A percentile compares a stretch with the other conserved stretches of the same genome.
Evolutionary conservation across 2,113 vertebrate species (phyloP).

Genomic region (Halichoeres trimaculatus): DNA sequence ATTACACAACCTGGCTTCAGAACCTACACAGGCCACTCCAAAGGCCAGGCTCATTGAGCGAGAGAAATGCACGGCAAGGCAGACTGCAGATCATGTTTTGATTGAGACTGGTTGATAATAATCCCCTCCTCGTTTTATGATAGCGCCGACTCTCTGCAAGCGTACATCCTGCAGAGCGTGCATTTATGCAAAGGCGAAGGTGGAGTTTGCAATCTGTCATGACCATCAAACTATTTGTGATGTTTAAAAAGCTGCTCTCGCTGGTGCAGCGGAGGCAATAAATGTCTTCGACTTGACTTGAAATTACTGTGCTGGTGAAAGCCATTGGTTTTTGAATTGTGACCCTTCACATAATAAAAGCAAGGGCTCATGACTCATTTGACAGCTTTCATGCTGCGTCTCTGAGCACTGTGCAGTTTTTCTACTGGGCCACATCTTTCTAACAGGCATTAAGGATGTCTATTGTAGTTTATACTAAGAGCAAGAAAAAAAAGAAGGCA

Average conservation of each 20-base stretch:
- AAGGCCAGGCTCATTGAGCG: constrained; percentile 65
- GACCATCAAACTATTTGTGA: constrained; percentile 24
- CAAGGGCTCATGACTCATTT: not conserved
- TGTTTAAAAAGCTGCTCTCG: not conserved
- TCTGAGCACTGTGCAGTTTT: not conserved
- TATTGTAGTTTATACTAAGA: too few species aligned
- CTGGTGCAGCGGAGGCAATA: not conserved
- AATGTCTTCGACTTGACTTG: constrained; percentile 8
- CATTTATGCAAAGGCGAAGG: constrained; percentile 40
- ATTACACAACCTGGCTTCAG: constrained; percentile 79
- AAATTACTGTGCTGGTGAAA: not conserved
- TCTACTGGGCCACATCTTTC: not conserved
- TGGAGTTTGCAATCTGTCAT: constrained; percentile 26
- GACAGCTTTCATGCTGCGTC: not conserved
- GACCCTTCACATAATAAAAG: not conserved
- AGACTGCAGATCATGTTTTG: constrained; percentile 56
- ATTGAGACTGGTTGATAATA: constrained; percentile 38
- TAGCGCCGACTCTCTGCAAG: not conserved
- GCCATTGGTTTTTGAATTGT: not conserved
- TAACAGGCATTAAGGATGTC: not conserved
- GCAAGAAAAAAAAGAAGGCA: too few species aligned
- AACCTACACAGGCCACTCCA: constrained; percentile 80
- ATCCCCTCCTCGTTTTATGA: not conserved
- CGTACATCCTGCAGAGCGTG: constrained; percentile 17
- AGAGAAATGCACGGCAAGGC: constrained; percentile 38